Evolutionary conservation across 2,113 vertebrate species (phyloP).

Genomic region (Tragelaphus imberbis): DNA sequence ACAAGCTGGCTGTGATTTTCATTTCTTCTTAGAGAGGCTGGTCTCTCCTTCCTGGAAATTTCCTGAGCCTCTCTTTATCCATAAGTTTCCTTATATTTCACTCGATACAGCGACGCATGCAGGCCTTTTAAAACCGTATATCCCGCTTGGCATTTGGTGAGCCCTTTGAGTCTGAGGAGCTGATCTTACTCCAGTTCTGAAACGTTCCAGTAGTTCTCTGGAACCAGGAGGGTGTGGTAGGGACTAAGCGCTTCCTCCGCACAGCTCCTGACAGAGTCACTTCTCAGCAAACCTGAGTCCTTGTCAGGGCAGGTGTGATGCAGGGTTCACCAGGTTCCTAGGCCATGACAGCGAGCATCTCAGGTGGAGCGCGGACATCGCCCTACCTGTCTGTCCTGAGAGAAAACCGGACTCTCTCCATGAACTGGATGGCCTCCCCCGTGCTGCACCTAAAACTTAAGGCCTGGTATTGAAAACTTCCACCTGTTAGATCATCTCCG

Average conservation of each 20-base stretch:
- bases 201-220: neutral
- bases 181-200: neutral
- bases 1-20: neutral
- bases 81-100: neutral
- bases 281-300: neutral
- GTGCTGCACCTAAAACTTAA: neutral
- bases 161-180: neutral
- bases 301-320: rapidly evolving
- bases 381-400: neutral
- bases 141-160: neutral
- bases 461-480: neutral
- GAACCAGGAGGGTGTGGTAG: no score
- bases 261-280: neutral
- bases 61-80: neutral
- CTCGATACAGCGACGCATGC: neutral
- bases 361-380: rapidly evolving
- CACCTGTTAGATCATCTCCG: neutral
- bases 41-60: neutral
- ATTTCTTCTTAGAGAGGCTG: neutral
- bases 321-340: rapidly evolving
- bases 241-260: neutral
- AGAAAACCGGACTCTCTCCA: neutral
- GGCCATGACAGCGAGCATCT: neutral
- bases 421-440: neutral
- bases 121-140: neutral